Evolutionary conservation across 2,113 vertebrate species (phyloP).

Genomic region (Myrmecobius fasciatus): DNA sequence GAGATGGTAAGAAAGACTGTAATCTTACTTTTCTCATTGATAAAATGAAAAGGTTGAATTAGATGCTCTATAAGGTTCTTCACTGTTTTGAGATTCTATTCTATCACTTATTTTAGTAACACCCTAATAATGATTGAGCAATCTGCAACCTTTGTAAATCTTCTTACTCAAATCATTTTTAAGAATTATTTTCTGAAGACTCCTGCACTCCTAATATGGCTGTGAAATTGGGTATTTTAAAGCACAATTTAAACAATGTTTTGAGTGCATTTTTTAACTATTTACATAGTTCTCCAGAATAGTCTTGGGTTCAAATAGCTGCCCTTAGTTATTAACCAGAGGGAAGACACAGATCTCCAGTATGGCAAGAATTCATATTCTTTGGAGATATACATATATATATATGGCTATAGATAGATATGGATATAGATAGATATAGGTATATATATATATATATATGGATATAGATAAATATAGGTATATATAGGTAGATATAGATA

Average conservation of each 20-base stretch:
- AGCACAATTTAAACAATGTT: constrained; percentile 18
- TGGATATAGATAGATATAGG: too few species aligned
- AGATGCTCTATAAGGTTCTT: not conserved
- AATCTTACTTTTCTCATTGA: not conserved
- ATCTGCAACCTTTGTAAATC: constrained; percentile 58
- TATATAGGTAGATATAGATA: too few species aligned
- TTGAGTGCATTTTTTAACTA: constrained; percentile 22
- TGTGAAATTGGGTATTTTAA: constrained; percentile 37
- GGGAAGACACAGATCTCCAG: not conserved
- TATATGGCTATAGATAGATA: too few species aligned
- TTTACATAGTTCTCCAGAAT: not conserved
- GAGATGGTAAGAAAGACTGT: not conserved
- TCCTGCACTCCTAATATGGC: not conserved
- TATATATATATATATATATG: too few species aligned
- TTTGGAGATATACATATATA: too few species aligned
- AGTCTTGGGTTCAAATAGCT: not conserved
- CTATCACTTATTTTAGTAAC: constrained; percentile 41
- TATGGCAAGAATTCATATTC: not conserved
- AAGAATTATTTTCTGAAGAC: constrained; percentile 62
- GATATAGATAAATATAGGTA: too few species aligned
- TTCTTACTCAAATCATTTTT: constrained; percentile 54
- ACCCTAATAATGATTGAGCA: constrained; percentile 29
- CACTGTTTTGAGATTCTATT: not conserved
- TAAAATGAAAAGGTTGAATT: not conserved
- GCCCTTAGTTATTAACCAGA: not conserved